phyloP scores from a whole-genome alignment of 92 coral and sea anemone species.

The Porites rus region DNA sequence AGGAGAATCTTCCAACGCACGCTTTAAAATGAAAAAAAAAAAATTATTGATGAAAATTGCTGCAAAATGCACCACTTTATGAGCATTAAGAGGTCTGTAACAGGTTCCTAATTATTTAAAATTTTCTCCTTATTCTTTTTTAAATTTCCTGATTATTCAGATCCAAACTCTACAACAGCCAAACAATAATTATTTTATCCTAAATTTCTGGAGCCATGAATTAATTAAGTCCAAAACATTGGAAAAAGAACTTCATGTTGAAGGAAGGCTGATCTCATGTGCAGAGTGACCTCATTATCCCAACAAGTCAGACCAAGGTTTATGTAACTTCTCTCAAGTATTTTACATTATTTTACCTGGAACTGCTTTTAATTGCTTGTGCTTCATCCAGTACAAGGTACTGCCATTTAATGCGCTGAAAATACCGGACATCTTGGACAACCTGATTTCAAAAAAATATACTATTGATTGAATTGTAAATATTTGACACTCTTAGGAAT shows the following conservation, averaged over 20 bases:
- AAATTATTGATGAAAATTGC: not conserved
- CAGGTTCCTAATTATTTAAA: not conserved
- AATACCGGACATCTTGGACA: conserved; percentile 99
- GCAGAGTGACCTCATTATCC: too few species aligned
- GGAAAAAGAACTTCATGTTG: too few species aligned
- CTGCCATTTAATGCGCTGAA: conserved; percentile 99
- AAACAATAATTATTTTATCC: too few species aligned
- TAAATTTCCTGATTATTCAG: too few species aligned
- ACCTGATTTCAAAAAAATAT: conserved; percentile 54
- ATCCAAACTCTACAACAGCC: too few species aligned
- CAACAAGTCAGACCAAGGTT: too few species aligned
- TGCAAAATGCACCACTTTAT: not conserved
- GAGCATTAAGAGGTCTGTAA: not conserved
- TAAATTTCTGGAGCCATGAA: too few species aligned
- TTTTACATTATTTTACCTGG: conserved; percentile 67
- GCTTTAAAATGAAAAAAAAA: conserved; percentile 35
- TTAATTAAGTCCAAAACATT: too few species aligned
- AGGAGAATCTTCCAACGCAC: conserved; percentile 99
- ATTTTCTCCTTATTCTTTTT: too few species aligned
- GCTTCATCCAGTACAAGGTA: conserved; percentile 98
- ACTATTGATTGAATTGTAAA: too few species aligned
- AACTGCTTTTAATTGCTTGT: conserved; percentile 98
- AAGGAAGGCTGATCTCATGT: too few species aligned
- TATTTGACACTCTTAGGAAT: not conserved
- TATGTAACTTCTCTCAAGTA: not conserved